Percentiles rank a stretch among this genome's conserved stretches.
phyloP scores from a whole-genome alignment of 2,888 invertebrate species.

The Operophtera brumata region DNA sequence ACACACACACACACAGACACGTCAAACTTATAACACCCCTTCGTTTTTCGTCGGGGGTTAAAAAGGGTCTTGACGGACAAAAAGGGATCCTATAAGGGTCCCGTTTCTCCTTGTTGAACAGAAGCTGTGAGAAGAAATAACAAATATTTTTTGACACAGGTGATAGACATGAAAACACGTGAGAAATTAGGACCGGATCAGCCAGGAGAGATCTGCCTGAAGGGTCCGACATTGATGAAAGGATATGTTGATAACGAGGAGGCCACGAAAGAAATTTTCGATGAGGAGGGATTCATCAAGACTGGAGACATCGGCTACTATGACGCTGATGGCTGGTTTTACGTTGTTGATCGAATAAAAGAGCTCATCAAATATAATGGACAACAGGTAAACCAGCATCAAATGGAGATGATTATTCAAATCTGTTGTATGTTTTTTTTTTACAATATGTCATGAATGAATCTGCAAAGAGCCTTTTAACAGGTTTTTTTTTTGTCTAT shows the following conservation, averaged over 20 bases:
- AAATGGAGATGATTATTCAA: not conserved
- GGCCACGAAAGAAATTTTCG: conserved; percentile 49
- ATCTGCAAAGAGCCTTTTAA: no score
- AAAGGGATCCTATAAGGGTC: no score
- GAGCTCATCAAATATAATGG: conserved; percentile 66
- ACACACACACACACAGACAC: no score
- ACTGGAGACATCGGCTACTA: conserved; percentile 64
- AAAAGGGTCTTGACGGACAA: no score
- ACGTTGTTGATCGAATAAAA: conserved; percentile 59
- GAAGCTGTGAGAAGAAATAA: no score
- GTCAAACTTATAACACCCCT: no score
- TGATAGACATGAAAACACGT: conserved; percentile 58
- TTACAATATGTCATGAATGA: no score
- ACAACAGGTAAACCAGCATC: conserved; percentile 67
- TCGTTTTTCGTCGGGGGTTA: no score
- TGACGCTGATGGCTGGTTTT: conserved; percentile 57
- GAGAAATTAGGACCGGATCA: conserved; percentile 47
- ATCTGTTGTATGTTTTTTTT: no score
- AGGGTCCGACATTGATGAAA: conserved; percentile 57
- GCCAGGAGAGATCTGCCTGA: conserved; percentile 58
- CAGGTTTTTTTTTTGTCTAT: not conserved
- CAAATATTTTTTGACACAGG: conserved; percentile 42
- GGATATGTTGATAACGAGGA: conserved; percentile 52
- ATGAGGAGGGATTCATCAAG: conserved; percentile 55
- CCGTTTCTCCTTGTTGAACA: no score